These are phyloP conservation scores for Pissodes strobi DNA, from an alignment of 1,140 invertebrate species.

Conservation along the genomic window DNA sequence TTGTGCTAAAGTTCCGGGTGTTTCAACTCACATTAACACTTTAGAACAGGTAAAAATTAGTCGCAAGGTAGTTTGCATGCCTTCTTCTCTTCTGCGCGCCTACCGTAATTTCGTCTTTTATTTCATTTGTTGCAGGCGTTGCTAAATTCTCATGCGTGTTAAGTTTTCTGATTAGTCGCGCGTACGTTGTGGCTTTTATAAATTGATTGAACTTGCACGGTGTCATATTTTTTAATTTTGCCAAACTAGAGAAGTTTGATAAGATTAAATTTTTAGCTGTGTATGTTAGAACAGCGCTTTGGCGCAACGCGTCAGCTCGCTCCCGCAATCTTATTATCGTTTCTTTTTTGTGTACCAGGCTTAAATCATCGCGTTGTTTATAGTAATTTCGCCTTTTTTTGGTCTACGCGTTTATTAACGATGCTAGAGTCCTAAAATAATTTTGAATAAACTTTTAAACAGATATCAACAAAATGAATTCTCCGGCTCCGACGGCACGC, in stretches of 20 bases:
- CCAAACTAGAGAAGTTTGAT: conserved; percentile 17
- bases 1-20: not conserved
- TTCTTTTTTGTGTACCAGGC: no score
- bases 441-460: no score
- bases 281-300: not conserved
- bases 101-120: conserved; percentile 31
- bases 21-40: conserved; percentile 19
- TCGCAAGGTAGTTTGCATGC: conserved; percentile 38
- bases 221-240: not conserved
- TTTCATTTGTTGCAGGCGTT: conserved; percentile 27
- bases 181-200: not conserved
- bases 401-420: no score
- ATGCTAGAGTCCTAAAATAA: no score
- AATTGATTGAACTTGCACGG: not conserved
- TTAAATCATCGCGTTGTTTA: no score
- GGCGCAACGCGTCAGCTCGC: conserved; percentile 7
- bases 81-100: conserved; percentile 36
- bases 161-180: not conserved
- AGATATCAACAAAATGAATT: conserved; percentile 8
- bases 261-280: conserved; percentile 7
- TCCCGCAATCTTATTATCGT: no score
- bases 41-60: conserved; percentile 35
- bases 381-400: no score
- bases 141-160: not conserved
- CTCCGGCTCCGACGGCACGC: conserved; percentile 41